These are phyloP conservation scores for Ectemnius continuus DNA, from an alignment of 2,888 invertebrate genomes.

Conservation along the genomic window DNA sequence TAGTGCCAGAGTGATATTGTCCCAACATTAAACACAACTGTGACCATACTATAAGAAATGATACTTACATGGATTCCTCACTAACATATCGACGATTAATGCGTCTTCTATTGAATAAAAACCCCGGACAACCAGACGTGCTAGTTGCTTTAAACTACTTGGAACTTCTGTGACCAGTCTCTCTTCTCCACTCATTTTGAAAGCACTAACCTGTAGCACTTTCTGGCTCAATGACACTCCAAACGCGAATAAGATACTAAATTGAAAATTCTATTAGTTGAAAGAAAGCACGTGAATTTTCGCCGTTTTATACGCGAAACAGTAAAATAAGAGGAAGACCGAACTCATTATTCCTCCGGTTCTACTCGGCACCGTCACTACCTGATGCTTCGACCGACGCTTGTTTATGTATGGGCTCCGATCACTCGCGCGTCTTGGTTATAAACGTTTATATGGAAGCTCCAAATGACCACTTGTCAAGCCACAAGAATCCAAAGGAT, in stretches of 20 bases:
- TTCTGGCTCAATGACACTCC: neutral
- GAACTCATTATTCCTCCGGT: conserved; percentile 36
- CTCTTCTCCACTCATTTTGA: conserved; percentile 83
- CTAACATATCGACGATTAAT: conserved; percentile 96
- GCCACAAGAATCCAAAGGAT: conserved; percentile 25
- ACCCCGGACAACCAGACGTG: conserved; percentile 93
- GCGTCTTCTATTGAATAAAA: conserved; percentile 97
- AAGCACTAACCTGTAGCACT: conserved; percentile 6
- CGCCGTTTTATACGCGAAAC: conserved; percentile 3
- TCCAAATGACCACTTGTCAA: conserved; percentile 40
- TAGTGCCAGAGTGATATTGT: too few species aligned
- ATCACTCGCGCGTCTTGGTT: conserved; percentile 12
- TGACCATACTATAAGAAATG: neutral
- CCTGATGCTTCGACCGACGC: conserved; percentile 16
- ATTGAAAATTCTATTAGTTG: neutral
- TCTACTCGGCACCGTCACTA: conserved; percentile 11
- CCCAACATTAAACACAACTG: too few species aligned
- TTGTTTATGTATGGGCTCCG: conserved; percentile 42
- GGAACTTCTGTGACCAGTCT: conserved; percentile 94
- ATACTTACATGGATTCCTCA: conserved; percentile 92
- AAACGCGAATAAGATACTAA: neutral
- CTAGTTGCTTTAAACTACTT: conserved; percentile 93
- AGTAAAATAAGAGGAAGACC: conserved; percentile 15
- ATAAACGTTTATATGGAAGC: conserved; percentile 16
- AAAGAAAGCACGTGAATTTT: conserved; percentile 9